Conservation (phyloP, 2,797 vertebrate species). For the Alca torda region DNA sequence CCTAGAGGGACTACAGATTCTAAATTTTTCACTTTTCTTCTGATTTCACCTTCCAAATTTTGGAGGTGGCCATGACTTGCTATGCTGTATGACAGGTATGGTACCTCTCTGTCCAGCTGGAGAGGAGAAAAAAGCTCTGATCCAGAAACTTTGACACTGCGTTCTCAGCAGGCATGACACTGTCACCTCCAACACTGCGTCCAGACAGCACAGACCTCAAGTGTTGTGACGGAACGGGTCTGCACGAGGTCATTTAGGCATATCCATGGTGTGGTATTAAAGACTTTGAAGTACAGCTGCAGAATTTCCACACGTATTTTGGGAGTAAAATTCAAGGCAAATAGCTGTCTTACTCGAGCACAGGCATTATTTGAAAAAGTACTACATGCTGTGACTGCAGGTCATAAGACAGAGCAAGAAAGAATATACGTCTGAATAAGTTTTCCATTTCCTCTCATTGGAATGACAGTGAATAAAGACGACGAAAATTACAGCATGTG, state of each 20-base stretch:
- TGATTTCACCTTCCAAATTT: not conserved
- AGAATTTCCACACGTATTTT: not conserved
- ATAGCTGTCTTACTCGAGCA: not conserved
- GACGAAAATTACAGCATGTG: conserved; percentile 44
- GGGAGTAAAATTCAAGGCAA: not conserved
- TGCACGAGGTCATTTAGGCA: not conserved
- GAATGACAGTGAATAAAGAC: conserved; percentile 48
- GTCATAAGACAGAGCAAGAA: not conserved
- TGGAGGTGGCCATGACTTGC: not conserved
- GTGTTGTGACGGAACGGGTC: fast-evolving
- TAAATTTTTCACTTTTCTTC: not conserved
- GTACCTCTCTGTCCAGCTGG: not conserved
- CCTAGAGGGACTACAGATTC: not conserved
- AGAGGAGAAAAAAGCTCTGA: not conserved
- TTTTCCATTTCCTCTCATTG: conserved; percentile 22
- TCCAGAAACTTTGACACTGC: not conserved
- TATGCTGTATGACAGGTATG: not conserved
- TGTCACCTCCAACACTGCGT: not conserved
- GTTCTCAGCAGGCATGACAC: not conserved
- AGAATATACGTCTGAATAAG: not conserved
- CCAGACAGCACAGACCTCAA: not conserved
- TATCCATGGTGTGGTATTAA: fast-evolving
- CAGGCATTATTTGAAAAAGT: not conserved
- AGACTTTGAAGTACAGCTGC: not conserved
- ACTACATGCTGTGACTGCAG: not conserved